Evolutionary conservation across 1,140 invertebrate genomes (phyloP), one percentile per base, ranked within the genome.

Genomic region (Scaptomyza montana): DNA sequence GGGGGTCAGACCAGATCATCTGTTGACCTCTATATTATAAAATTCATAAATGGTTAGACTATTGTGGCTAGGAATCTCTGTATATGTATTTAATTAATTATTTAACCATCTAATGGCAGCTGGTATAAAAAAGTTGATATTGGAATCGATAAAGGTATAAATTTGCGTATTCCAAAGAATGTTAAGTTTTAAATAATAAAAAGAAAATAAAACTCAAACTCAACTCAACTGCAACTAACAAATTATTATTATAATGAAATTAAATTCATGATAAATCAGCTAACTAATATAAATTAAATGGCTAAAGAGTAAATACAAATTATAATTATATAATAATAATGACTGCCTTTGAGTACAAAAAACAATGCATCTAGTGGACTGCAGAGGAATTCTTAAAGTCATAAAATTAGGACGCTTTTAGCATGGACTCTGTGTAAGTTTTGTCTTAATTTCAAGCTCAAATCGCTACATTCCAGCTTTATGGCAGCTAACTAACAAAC

Each of bases 341-440:
- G 84, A 87, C 82, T 86, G 74, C 55, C 63, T 75, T 72, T 78
- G 82, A 73, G 65, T 81, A 74, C 49, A 66, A 55, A 77, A 61
- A 53, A 41, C 33, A 9, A 55, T 57, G 59, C 50, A 60, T 60
- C 46, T 39, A 43, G 21, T 51, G 36, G 60, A 61, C 55, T 57
- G 47, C 53, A 61, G 49, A 19, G 43, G 50, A 45, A 49, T 45
- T 55, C 41, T 36, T 13, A 10, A 45, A 33, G n/a, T 21, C 41
- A 49, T 7, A 36, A 16, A 47, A 43, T 43, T 33, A 43, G 39
- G 39, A 43, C 39, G 39, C 39, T 9, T 43, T 43, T 5, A 43
- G 39, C 39, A 12, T n/a, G 39, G 39, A 36, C 33, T 36, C 39
- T 43, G 12, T 43, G 39, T 43, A 43, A n/a, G 10, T 43, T 2